Evolutionary conservation across 2,113 vertebrate genomes (phyloP).

Genomic region (Sciurus niger): DNA sequence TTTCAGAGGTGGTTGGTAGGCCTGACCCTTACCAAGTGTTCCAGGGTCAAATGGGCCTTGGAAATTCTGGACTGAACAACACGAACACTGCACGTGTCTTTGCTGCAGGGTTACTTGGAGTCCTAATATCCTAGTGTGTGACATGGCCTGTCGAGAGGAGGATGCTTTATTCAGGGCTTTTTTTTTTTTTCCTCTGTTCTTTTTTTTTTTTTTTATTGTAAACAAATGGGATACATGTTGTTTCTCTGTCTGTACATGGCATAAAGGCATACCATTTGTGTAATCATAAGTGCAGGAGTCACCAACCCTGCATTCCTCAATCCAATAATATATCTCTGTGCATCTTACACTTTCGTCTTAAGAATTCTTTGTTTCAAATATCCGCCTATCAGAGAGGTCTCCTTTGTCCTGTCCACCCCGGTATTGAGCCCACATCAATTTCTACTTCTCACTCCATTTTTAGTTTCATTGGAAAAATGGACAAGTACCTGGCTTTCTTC

Average conservation of each 20-base stretch:
- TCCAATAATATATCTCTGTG: no score
- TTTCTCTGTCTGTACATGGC: no score
- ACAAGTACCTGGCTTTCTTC: neutral
- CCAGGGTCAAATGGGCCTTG: neutral
- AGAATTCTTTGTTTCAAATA: neutral
- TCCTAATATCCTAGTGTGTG: neutral
- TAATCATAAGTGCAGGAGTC: neutral
- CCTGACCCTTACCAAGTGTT: neutral
- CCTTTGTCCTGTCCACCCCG: neutral
- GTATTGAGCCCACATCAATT: neutral
- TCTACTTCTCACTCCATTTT: neutral
- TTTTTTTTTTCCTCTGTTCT: no score
- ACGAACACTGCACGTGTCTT: neutral
- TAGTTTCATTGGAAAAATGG: neutral
- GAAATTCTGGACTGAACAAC: neutral
- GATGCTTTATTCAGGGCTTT: neutral
- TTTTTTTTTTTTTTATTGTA: no score
- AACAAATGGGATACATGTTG: no score
- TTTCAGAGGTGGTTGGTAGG: conserved; percentile 7
- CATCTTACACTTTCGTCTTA: neutral
- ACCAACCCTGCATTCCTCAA: neutral
- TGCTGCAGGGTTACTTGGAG: neutral
- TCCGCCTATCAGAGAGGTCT: neutral
- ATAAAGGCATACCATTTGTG: no score
- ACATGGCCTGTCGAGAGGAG: neutral